Percentiles rank a stretch among this genome's conserved stretches.
Evolutionary conservation across 2,888 invertebrate genomes (phyloP).

Genomic region (Cheilosia soror): DNA sequence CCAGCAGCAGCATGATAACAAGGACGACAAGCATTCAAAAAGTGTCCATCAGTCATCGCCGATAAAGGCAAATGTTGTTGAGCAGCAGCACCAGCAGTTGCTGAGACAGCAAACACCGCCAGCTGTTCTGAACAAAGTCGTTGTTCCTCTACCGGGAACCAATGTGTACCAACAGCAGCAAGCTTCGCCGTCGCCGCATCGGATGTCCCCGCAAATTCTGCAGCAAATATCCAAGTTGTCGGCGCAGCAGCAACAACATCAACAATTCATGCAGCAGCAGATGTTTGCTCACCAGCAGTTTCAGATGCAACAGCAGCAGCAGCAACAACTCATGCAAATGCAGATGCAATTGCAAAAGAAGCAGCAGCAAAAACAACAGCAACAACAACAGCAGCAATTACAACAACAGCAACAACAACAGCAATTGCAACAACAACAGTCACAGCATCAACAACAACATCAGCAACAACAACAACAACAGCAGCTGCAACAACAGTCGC

Average conservation of each 20-base stretch:
- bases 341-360: slow-evolving; percentile 64
- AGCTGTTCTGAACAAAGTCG: slow-evolving; percentile 82
- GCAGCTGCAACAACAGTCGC: slow-evolving; percentile 71
- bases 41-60: slow-evolving; percentile 45
- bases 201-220: slow-evolving; percentile 79
- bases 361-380: slow-evolving; percentile 76
- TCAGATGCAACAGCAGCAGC: slow-evolving; percentile 73
- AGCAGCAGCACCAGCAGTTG: slow-evolving; percentile 59
- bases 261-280: slow-evolving; percentile 74
- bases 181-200: slow-evolving; percentile 77
- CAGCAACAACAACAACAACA: slow-evolving; percentile 70
- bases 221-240: slow-evolving; percentile 79
- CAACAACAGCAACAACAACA: slow-evolving; percentile 76
- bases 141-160: slow-evolving; percentile 55
- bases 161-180: slow-evolving; percentile 79
- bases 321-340: slow-evolving; percentile 77
- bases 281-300: slow-evolving; percentile 57
- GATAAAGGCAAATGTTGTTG: slow-evolving; percentile 41
- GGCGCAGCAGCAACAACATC: slow-evolving; percentile 75
- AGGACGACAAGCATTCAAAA: slow-evolving; percentile 54
- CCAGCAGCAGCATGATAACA: slow-evolving; percentile 42
- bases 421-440: slow-evolving; percentile 72
- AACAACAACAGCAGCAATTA: slow-evolving; percentile 77
- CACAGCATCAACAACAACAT: slow-evolving; percentile 56
- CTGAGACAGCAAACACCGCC: slow-evolving; percentile 78